phyloP scores from a whole-genome alignment of 2,888 invertebrate species.

The Epistrophe eligans region DNA sequence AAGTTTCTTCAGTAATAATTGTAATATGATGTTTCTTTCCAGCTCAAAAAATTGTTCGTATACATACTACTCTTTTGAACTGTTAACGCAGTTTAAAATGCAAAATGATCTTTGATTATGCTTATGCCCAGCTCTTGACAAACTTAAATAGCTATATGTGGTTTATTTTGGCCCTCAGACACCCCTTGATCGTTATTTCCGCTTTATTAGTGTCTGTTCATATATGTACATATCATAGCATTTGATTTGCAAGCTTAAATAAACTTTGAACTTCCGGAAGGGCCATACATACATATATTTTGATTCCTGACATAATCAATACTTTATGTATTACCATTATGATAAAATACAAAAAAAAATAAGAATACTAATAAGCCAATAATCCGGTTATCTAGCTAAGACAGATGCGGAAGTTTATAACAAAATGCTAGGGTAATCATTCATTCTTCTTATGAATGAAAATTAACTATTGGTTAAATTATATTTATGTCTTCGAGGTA shows the following conservation, averaged over 20 bases:
- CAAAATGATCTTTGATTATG: neutral
- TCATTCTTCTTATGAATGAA: constrained; percentile 43
- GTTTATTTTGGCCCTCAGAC: constrained; percentile 5
- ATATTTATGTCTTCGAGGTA: neutral
- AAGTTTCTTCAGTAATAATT: no score
- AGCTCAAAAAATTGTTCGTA: no score
- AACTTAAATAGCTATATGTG: neutral
- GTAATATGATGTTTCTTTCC: no score
- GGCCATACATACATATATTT: neutral
- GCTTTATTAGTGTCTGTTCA: neutral
- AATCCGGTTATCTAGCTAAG: constrained; percentile 48
- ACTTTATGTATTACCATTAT: neutral
- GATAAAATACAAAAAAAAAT: neutral
- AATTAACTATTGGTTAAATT: neutral
- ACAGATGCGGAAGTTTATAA: constrained; percentile 40
- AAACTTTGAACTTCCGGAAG: constrained; percentile 39
- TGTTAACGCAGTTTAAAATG: neutral
- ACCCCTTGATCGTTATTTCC: neutral
- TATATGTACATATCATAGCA: neutral
- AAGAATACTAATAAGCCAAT: constrained; percentile 21
- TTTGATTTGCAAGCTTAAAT: neutral
- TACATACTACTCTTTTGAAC: neutral
- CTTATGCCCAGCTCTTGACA: neutral
- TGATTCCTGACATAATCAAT: constrained; percentile 12
- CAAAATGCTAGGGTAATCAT: constrained; percentile 3